Evolutionary conservation across 2,888 invertebrate genomes (phyloP).

Genomic region (Scaptomyza caliginosa): DNA sequence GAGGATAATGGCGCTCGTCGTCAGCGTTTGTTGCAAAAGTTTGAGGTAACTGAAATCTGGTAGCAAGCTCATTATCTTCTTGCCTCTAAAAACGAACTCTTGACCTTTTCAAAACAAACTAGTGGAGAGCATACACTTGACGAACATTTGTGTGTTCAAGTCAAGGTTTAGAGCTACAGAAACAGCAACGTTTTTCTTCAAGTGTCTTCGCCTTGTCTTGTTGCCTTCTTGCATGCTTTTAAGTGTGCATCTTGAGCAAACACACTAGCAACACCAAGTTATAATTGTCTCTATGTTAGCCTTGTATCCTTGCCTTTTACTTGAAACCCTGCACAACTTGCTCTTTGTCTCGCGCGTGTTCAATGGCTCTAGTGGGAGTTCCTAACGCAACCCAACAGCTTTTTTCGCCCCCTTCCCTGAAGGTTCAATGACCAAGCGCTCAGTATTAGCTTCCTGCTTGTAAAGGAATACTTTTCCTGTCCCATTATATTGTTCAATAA

Average conservation of each 20-base stretch:
- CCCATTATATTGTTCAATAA: background rate
- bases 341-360: conserved; percentile 64
- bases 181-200: background rate
- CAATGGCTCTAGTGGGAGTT: conserved; percentile 57
- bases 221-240: conserved; percentile 9
- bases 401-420: background rate
- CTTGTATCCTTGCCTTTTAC: conserved; percentile 11
- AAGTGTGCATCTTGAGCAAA: conserved; percentile 49
- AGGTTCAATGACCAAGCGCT: conserved; percentile 61
- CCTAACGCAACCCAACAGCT: background rate
- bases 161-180: background rate
- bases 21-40: conserved; percentile 82
- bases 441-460: conserved; percentile 5
- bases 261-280: conserved; percentile 30
- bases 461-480: background rate
- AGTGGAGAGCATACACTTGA: background rate
- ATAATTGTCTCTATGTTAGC: conserved; percentile 56
- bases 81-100: conserved; percentile 35
- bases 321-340: background rate
- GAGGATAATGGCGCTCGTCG: conserved; percentile 80
- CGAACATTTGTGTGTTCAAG: background rate
- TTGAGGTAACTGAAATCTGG: conserved; percentile 83
- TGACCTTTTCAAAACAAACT: conserved; percentile 55
- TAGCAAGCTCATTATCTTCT: conserved; percentile 55
- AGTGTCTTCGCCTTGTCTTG: background rate